Base-by-base conservation (phyloP, 2,888 invertebrate genomes). In the Sinopyrophorus schimmeli region DNA sequence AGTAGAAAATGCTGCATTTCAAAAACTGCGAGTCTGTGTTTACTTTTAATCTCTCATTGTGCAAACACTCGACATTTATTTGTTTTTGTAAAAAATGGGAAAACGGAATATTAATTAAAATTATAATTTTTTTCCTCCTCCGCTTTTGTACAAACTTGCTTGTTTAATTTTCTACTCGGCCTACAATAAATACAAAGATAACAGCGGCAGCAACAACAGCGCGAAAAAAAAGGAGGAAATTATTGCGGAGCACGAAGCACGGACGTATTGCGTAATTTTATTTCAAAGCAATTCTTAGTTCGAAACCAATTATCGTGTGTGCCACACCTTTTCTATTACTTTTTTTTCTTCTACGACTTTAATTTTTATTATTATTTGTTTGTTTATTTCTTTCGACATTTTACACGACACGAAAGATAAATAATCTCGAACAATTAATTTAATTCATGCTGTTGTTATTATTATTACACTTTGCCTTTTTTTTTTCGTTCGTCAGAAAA, bases 11-110 rank as follows among this genome's bases (percentile, higher is more conserved):
- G 52, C 39, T 41, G 47, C 44, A 47, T 55, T 55, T 49, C 38
- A n/a, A 54, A 52, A 44, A 34, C 43, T 43, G 43, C 49, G 32
- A 52, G 51, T 49, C 56, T 53, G 52, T 62, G 59, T 62, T 62
- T 62, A 62, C 62, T 62, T 60, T 62, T 59, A 60, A 69, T 69
- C 67, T 67, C 61, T 66, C 69, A 67, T 69, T 68, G 68, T 69
- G 66, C 68, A 66, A 66, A 68, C 67, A 63, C 63, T 58, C 60
- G 62, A 61, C 64, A 59, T 62, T 62, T 66, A 63, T 65, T 68
- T 67, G 66, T 62, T 48, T 47, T 49, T 43, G 43, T 50, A 47
- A 50, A 54, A 51, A 41, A 43, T 42, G 43, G 47, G 46, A 47
- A 50, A 47, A 50, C 49, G 42, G 54, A 54, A 52, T 52, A 52